These are phyloP conservation scores for Morinoia aosen DNA, from an alignment of 2,888 invertebrate genomes.

Conservation along the genomic window DNA sequence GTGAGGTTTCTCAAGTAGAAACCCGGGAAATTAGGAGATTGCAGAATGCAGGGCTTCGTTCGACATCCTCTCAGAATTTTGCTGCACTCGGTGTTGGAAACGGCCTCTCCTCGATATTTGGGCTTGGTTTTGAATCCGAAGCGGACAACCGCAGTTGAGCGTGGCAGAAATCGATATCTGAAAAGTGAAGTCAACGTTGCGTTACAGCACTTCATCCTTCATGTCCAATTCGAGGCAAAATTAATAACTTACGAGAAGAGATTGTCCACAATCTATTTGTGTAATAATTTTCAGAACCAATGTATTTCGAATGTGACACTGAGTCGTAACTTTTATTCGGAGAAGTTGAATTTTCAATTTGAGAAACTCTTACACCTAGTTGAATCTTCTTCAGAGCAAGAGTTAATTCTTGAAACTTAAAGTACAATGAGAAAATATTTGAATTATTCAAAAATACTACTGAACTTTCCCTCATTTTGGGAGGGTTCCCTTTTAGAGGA, in stretches of 20 bases:
- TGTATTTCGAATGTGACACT: not conserved
- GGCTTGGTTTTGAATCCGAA: conserved; percentile 71
- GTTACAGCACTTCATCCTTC: not conserved
- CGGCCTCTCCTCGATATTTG: conserved; percentile 83
- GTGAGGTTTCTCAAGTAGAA: conserved; percentile 90
- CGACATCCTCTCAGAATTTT: conserved; percentile 85
- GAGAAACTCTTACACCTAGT: no score
- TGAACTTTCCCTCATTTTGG: no score
- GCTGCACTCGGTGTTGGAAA: conserved; percentile 85
- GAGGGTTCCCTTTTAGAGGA: no score
- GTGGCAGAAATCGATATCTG: conserved; percentile 67
- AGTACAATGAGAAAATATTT: no score
- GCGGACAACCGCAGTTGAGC: conserved; percentile 67
- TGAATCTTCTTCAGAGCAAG: no score
- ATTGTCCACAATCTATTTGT: not conserved
- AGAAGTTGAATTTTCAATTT: no score
- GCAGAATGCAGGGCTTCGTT: conserved; percentile 80
- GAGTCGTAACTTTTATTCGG: not conserved
- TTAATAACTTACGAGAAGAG: not conserved
- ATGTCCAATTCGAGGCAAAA: not conserved
- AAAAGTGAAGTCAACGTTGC: not conserved
- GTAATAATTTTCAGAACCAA: not conserved
- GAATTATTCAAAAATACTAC: no score
- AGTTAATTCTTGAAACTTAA: no score
- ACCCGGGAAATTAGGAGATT: conserved; percentile 92